Evolutionary conservation across 2,113 vertebrate species (phyloP).

Genomic region (Macaca mulatta): DNA sequence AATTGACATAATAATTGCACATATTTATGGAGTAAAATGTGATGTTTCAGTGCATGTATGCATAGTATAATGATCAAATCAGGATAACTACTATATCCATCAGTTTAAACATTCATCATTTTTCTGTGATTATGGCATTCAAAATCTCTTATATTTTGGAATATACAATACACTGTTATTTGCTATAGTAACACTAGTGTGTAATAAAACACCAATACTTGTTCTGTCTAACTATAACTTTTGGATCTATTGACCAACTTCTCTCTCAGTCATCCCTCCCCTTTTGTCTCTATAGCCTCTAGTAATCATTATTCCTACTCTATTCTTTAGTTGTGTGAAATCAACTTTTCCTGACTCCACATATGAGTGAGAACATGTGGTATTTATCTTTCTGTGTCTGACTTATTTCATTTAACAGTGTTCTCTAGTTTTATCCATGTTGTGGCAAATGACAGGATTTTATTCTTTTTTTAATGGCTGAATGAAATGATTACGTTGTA

Average conservation of each 20-base stretch:
- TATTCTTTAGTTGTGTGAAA: neutral
- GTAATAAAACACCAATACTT: neutral
- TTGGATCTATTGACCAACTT: neutral
- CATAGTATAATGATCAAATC: neutral
- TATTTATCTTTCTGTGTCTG: neutral
- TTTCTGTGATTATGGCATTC: neutral
- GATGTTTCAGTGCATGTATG: neutral
- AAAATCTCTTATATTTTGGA: neutral
- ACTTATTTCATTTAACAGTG: neutral
- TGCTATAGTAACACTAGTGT: neutral
- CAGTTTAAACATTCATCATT: neutral
- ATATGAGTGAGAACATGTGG: neutral
- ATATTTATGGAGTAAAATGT: neutral
- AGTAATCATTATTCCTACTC: neutral
- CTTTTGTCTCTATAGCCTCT: neutral
- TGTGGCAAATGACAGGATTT: neutral
- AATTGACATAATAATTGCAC: neutral
- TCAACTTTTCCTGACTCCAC: neutral
- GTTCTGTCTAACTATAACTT: neutral
- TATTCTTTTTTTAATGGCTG: neutral
- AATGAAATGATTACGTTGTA: neutral
- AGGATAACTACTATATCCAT: neutral
- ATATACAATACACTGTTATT: neutral
- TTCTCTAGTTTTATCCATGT: neutral
- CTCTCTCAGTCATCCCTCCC: neutral